Evolutionary conservation across 2,888 invertebrate species (phyloP), one percentile per base, ranked within the genome.

Genomic region (Pyrrhia umbra): DNA sequence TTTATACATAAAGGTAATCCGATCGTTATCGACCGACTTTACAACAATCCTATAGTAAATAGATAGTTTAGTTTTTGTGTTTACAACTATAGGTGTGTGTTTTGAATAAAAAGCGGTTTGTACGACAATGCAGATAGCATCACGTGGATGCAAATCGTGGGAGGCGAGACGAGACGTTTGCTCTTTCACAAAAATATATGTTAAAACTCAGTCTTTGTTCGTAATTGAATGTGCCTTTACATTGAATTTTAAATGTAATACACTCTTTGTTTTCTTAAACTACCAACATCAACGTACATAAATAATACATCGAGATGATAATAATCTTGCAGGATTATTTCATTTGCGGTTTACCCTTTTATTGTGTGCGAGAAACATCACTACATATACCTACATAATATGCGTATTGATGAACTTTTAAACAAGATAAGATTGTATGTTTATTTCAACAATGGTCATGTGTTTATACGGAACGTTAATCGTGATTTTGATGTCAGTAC

Each of bases 181-280:
- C 83, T 85, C 77, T 80, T 82, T 83, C 72, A 75, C 75, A 76
- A 85, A 81, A 83, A 88, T 88, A 88, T 88, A 89, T 89, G 88
- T 85, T 87, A 85, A 88, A 88, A 88, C 73, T 83, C 79, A 86
- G 84, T 86, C 79, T 82, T 82, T 80, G 82, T 78, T 77, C 74
- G 82, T 88, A 92, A 92, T 89, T 90, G 87, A 88, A 88, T 85
- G 85, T 82, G 82, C 79, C 80, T 85, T 83, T 83, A 83, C 88
- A 90, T 91, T 91, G 88, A 91, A 87, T 90, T 91, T 91, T 88
- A 90, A 90, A 91, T 91, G 89, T 86, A 86, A 88, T 85, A 82
- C 75, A 79, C 78, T 87, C 85, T 87, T 88, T 88, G 88, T 89
- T 86, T 87, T 86, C 82, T 85, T 80, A 80, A 86, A 82, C 78